Conservation (phyloP, 2,888 invertebrate species). For the Epirrita christyi region DNA sequence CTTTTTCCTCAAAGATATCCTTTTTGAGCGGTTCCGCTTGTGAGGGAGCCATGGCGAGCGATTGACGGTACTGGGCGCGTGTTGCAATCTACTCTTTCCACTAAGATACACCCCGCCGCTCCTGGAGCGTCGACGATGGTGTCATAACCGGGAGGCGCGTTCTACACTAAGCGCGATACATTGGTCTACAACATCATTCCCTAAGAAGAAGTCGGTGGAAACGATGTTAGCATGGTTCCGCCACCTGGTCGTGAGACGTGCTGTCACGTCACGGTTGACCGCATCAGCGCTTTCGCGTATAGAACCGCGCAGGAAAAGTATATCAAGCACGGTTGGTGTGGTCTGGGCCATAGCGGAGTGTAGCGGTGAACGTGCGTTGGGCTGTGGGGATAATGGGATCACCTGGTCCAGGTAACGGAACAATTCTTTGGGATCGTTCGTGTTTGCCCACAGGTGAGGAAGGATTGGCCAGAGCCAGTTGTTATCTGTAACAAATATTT, state of each 20-base stretch:
- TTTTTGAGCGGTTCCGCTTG: conserved; percentile 44
- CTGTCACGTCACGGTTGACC: conserved; percentile 88
- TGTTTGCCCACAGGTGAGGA: conserved; percentile 87
- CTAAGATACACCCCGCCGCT: conserved; percentile 63
- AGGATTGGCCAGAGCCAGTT: conserved; percentile 87
- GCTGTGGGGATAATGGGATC: conserved; percentile 67
- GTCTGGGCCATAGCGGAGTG: conserved; percentile 90
- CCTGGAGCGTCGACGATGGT: conserved; percentile 54
- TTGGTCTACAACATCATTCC: conserved; percentile 88
- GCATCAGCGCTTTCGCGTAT: conserved; percentile 87
- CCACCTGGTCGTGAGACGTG: conserved; percentile 88
- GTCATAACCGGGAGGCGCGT: conserved; percentile 74
- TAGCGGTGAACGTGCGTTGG: conserved; percentile 75
- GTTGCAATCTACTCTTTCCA: conserved; percentile 34
- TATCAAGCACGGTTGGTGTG: conserved; percentile 87
- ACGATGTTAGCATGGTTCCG: conserved; percentile 88
- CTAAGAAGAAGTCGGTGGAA: conserved; percentile 89
- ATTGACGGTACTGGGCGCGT: conserved; percentile 34
- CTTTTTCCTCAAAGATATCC: conserved; percentile 36
- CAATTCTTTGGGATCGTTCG: conserved; percentile 66
- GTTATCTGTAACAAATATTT: conserved; percentile 72
- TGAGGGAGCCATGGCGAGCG: conserved; percentile 64
- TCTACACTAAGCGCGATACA: conserved; percentile 83
- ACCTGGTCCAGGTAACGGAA: conserved; percentile 72
- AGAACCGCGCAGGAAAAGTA: conserved; percentile 85